Percentiles rank a stretch among this genome's conserved stretches.
Conservation (phyloP, 2,888 invertebrate genomes). For the Macrosoma leucophasiata region DNA sequence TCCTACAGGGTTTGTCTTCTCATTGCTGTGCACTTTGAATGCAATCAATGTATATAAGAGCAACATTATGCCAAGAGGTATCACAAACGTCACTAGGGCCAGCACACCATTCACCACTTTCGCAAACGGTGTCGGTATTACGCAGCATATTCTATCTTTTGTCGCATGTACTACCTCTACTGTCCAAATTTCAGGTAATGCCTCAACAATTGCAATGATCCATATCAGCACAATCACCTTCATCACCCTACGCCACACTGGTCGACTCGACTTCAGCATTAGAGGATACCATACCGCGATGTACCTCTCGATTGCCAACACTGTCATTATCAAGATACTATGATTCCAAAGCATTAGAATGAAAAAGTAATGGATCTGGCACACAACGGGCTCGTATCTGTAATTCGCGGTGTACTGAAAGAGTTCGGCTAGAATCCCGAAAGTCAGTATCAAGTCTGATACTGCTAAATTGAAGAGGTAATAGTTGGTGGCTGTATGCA, state of each 20-base stretch:
- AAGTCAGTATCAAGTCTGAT: constrained; percentile 50
- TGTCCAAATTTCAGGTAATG: constrained; percentile 43
- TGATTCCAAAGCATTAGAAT: constrained; percentile 44
- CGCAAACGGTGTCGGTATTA: constrained; percentile 36
- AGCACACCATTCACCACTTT: constrained; percentile 39
- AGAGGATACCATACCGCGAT: constrained; percentile 47
- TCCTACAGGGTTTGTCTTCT: constrained; percentile 31
- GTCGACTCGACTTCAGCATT: constrained; percentile 32
- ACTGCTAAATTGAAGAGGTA: constrained; percentile 58
- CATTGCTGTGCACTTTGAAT: constrained; percentile 38
- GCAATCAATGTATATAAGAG: constrained; percentile 48
- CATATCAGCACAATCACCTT: constrained; percentile 42
- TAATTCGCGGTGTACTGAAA: constrained; percentile 31
- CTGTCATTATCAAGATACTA: constrained; percentile 46
- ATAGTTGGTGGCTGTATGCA: constrained; percentile 60
- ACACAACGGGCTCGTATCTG: constrained; percentile 32
- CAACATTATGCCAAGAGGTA: constrained; percentile 44
- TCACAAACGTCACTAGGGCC: constrained; percentile 40
- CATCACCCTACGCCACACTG: constrained; percentile 39
- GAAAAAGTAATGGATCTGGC: constrained; percentile 43
- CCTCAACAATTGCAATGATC: constrained; percentile 40
- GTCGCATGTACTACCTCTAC: constrained; percentile 34
- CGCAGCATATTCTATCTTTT: constrained; percentile 37
- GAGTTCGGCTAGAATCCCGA: constrained; percentile 43
- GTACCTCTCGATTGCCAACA: constrained; percentile 47